Conservation (phyloP, 1,140 invertebrate species). For the Drosophila sulfurigaster region DNA sequence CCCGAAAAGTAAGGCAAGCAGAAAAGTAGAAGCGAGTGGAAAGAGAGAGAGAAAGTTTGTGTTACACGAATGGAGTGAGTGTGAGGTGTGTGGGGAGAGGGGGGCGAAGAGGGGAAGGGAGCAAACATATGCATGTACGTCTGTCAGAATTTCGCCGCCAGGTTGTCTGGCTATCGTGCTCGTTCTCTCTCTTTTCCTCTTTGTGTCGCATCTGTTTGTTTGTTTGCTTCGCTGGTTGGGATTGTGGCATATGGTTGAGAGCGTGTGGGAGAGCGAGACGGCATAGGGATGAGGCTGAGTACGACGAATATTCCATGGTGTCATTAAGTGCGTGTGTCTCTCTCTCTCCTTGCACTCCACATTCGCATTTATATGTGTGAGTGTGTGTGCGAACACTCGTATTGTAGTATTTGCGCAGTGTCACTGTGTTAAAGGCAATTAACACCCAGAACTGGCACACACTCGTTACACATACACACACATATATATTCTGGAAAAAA, state of each 20-base stretch:
- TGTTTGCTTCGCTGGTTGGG: constrained; percentile 45
- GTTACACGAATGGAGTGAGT: constrained; percentile 3
- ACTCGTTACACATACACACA: constrained; percentile 4
- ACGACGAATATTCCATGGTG: constrained; percentile 53
- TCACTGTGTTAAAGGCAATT: constrained; percentile 77
- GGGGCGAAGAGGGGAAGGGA: no score
- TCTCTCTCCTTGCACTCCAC: constrained; percentile 11
- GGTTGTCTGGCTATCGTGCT: constrained; percentile 31
- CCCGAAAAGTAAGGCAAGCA: constrained; percentile 34
- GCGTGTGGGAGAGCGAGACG: not conserved
- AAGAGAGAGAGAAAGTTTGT: not conserved
- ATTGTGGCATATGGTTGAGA: constrained; percentile 68
- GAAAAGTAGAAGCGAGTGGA: not conserved
- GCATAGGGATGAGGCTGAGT: not conserved
- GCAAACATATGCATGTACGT: not conserved
- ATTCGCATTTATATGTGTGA: constrained; percentile 20
- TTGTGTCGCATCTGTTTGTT: constrained; percentile 26
- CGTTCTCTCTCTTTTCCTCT: not conserved
- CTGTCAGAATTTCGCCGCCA: constrained; percentile 17
- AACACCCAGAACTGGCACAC: constrained; percentile 53
- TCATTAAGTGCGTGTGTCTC: constrained; percentile 71
- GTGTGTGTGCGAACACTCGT: constrained; percentile 28
- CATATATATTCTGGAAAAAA: not conserved
- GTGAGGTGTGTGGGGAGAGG: not conserved
- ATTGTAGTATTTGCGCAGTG: constrained; percentile 59